Evolutionary conservation across 2,113 vertebrate species (phyloP), one percentile per base, ranked within the genome.

Genomic region (Menura novaehollandiae): DNA sequence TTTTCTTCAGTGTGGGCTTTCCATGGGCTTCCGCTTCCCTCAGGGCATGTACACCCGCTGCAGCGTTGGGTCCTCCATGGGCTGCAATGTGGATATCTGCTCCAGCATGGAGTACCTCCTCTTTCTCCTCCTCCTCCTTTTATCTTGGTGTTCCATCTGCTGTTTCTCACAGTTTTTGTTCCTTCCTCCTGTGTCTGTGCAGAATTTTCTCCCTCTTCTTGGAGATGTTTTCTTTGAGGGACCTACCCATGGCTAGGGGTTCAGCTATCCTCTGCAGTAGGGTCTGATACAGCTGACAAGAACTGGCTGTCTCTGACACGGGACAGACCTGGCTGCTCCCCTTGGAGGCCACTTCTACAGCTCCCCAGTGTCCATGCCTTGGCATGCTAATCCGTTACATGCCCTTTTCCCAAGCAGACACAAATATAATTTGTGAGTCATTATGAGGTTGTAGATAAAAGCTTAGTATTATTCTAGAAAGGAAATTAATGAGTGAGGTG

Each of bases 31-130:
- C 32, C 39, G 10, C 27, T 78, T 88, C 21, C 16, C 44, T 58
- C 14, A 52, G 46, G 33, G 20, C 19, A 41, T 2, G 3, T 26
- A 14, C 6, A 28, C 10, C 15, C 80, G 26, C 27, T 43, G 15
- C 46, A 66, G 0, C 0, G 0, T 5, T 43, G 60, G 4, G 5
- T 47, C 19, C 7, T 66, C 21, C 75, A 6, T 13, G 9, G 32
- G 7, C 37, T 89, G 30, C 47, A 43, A 16, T 6, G 17, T 37
- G 26, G 11, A 11, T 23, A 64, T n/a, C 68, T 80, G 43, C 22
- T 75, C 16, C 44, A 77, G 10, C 30, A 55, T 28, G 22, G 15
- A 59, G 11, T 20, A 67, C 5, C 18, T 68, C 15, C 13, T 89
- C 18, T 8, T 82, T 15, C n/a, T 66, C 3, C 24, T 93, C 14